Base-by-base conservation (phyloP, 1,140 invertebrate genomes). In the Leptinotarsa texana region DNA sequence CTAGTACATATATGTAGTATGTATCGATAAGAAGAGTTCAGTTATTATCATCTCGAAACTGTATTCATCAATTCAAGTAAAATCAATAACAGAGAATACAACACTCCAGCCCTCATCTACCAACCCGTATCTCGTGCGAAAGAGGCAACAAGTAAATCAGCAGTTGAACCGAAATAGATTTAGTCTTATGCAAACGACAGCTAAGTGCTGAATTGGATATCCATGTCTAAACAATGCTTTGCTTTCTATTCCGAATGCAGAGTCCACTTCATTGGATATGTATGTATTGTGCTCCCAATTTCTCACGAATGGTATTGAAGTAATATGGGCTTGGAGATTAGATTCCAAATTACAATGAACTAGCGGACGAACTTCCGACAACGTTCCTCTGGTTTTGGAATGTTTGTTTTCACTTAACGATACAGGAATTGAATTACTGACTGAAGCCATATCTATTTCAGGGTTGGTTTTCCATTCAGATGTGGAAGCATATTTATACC, bases 71-170 rank as follows among this genome's bases (percentile, higher is more conserved):
- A 42, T 42, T 42, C 8, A 42, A 42, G 33, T 11, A 42, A 42
- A 42, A 42, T 42, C 33, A 42, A 42, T 42, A 42, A 11, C 33
- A 11, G 33, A 42, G 33, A 42, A 42, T 42, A 11, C 33, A 33
- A 2, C 33, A 11, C 33, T 33, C 1, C 33, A 11, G 2, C 33
- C 33, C 33, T 18, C 51, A 18, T n/a, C 51, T 17, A 1, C 51
- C 51, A 57, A 57, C 51, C 51, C 51, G 3, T n/a, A 57, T 57
- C n/a, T 8, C 51, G n/a, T 57, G 51, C 8, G 21, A 66, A 42
- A 42, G 22, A 17, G 65, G 65, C 65, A 66, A 66, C 65, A 66
- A 66, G 65, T 66, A 66, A 66, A 66, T 66, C 65, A 66, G 65
- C 22, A 42, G 33, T 66, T 66, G 65, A 17, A 66, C 15, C 33